Base-by-base conservation (phyloP, 2,797 vertebrate genomes). In the Carcharodon carcharias region DNA sequence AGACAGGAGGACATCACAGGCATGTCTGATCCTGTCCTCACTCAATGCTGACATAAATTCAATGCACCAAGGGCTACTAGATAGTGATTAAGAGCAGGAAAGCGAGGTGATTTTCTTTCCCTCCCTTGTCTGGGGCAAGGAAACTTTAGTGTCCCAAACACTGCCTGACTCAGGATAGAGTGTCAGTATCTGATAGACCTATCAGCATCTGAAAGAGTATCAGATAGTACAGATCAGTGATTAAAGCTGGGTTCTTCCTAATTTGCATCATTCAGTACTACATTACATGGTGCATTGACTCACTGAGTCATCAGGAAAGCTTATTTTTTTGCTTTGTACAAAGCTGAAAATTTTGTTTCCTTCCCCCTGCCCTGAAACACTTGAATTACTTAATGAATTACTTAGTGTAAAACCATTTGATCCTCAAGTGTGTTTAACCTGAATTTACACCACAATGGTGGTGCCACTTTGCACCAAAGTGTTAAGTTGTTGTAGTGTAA, bases 1-100 rank as follows among this genome's bases (percentile, higher is more conserved):
- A 63, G 88, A 63, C 11, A 61, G 88, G 54, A n/a, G 14, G 31
- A 63, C 26, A 63, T 21, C 31, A 91, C 58, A 8, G 31, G 35
- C 88, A 91, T 28, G 88, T 61, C 56, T 31, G 54, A 91, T 91
- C 50, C 54, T 61, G 56, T 61, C 88, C 56, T 91, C 35, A 63
- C 56, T 91, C 88, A 91, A n/a, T 91, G 88, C 88, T 91, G 88
- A 63, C 88, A 91, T 35, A 89, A 31, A 35, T 63, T 91, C 28
- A 91, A n/a, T 91, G 58, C 56, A 35, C 31, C 56, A 16, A 56
- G 31, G 56, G 14, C 31, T 91, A 91, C 28, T 61, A 11, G 31
- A n/a, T 7, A 61, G 31, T 91, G 12, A 63, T 91, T 91, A 61
- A 61, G 88, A 91, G 63, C 56, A 91, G 31, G 88, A 88, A 54